A percentile compares a stretch with the other conserved stretches of the same genome.
Conservation (phyloP, 1,140 invertebrate genomes). For the Metopolophium dirhodum region DNA sequence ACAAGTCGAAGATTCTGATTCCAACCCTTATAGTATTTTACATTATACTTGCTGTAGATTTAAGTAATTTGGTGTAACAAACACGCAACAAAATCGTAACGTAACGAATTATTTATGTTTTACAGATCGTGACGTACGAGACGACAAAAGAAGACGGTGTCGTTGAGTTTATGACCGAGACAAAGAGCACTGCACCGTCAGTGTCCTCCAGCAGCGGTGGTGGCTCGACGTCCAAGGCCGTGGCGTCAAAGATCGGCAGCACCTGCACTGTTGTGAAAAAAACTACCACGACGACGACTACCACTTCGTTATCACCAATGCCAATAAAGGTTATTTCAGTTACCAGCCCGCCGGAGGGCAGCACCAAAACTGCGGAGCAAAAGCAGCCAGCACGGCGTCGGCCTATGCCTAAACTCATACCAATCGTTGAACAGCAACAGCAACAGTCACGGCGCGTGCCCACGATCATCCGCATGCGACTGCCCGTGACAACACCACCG, state of each 20-base stretch:
- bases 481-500: neutral
- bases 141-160: constrained; percentile 61
- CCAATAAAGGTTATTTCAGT: neutral
- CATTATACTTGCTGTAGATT: neutral
- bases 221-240: neutral
- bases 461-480: neutral
- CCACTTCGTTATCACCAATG: neutral
- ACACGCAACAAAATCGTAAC: neutral
- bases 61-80: neutral
- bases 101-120: neutral
- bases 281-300: neutral
- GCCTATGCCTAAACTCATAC: constrained; percentile 76
- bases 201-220: neutral
- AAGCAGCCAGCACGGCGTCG: constrained; percentile 70
- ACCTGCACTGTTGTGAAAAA: neutral
- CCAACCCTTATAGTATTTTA: neutral
- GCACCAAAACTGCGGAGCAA: constrained; percentile 59
- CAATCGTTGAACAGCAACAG: constrained; percentile 64
- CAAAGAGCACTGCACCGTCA: neutral
- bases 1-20: neutral
- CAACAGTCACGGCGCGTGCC: neutral
- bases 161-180: constrained; percentile 44
- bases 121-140: constrained; percentile 36
- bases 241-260: neutral
- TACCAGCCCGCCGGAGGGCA: neutral